Evolutionary conservation across 2,113 vertebrate genomes (phyloP).

Genomic region (Sphyrna mokarran): DNA sequence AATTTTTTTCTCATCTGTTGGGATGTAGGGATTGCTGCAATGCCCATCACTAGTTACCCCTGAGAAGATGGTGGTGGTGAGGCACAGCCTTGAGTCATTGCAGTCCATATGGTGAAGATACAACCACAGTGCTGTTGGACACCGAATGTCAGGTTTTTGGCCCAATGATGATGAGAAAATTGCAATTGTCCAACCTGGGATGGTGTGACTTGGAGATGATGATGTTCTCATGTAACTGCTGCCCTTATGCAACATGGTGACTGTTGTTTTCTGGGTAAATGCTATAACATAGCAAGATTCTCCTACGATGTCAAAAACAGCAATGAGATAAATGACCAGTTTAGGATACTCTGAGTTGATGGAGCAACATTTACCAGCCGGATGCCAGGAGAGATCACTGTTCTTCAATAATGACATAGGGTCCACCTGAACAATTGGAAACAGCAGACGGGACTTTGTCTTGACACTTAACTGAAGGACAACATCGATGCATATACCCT

Average conservation of each 20-base stretch:
- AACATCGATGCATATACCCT: background rate
- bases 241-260: background rate
- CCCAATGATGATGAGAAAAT: background rate
- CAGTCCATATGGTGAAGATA: no score
- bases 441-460: background rate
- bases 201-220: background rate
- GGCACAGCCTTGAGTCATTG: background rate
- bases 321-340: background rate
- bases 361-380: background rate
- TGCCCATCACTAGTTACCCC: background rate
- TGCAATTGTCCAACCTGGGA: background rate
- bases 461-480: background rate
- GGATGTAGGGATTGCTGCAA: background rate
- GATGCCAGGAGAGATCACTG: no score
- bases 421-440: background rate
- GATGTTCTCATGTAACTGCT: background rate
- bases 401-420: background rate
- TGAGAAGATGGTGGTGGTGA: background rate
- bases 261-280: background rate
- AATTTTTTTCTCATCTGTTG: background rate
- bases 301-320: background rate
- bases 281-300: background rate
- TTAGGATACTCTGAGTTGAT: background rate
- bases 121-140: no score
- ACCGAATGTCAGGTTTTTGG: no score